Evolutionary conservation across 2,113 vertebrate species (phyloP).

Genomic region (Pycnonotus jocosus): DNA sequence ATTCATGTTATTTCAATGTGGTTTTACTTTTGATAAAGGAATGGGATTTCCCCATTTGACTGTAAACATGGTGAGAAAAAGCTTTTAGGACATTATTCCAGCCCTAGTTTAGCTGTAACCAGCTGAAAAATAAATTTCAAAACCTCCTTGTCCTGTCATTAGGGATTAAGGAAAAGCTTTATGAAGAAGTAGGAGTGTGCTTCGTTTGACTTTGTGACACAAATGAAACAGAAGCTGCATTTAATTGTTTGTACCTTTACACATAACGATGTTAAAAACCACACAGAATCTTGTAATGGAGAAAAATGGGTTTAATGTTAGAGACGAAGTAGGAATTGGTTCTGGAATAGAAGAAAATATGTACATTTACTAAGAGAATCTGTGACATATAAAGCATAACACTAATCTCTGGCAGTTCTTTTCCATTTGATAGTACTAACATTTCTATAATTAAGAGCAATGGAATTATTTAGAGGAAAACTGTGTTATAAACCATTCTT

Average conservation of each 20-base stretch:
- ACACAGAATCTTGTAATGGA: not conserved
- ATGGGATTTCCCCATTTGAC: not conserved
- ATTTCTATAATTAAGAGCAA: constrained; percentile 56
- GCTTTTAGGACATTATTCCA: not conserved
- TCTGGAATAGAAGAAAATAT: not conserved
- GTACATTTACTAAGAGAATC: not conserved
- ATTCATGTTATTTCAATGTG: not conserved
- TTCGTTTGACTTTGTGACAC: not conserved
- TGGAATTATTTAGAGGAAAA: constrained; percentile 48
- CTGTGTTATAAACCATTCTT: constrained; percentile 37
- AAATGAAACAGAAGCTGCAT: not conserved
- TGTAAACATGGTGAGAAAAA: not conserved
- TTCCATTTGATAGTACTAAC: constrained; percentile 16
- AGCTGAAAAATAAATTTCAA: not conserved
- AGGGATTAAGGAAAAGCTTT: not conserved
- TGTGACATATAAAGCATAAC: not conserved
- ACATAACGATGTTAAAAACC: not conserved
- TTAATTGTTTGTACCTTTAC: not conserved
- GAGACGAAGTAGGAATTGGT: not conserved
- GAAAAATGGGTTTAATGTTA: not conserved
- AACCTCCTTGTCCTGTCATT: not conserved
- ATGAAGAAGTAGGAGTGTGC: not conserved
- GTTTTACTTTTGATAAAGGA: not conserved
- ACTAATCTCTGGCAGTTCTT: constrained; percentile 5
- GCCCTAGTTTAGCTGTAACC: not conserved